These are phyloP conservation scores for Platanista minor DNA, from an alignment of 2,113 vertebrate species.

Conservation along the genomic window DNA sequence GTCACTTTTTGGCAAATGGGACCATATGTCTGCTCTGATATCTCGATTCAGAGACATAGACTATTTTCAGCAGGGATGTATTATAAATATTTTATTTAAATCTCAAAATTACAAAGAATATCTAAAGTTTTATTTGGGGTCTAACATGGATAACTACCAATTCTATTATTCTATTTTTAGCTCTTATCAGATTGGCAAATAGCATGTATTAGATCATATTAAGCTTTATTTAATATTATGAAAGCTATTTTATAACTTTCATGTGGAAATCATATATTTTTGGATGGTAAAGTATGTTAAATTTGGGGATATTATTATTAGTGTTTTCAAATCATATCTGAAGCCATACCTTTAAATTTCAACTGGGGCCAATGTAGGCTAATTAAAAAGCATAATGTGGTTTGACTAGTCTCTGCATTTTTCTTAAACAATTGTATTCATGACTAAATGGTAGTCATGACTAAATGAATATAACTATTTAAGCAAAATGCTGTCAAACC, in stretches of 20 bases:
- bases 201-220: background rate
- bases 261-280: background rate
- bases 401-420: background rate
- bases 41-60: background rate
- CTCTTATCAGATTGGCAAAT: background rate
- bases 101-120: background rate
- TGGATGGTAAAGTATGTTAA: background rate
- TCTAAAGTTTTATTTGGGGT: background rate
- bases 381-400: background rate
- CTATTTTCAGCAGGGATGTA: background rate
- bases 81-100: conserved; percentile 35
- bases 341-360: background rate
- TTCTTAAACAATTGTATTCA: background rate
- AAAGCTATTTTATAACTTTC: conserved; percentile 34
- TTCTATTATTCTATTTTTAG: conserved; percentile 21
- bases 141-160: background rate
- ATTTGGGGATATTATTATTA: background rate
- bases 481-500: background rate
- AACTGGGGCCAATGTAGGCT: background rate
- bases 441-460: background rate
- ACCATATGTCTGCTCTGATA: conserved; percentile 7
- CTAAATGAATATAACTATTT: background rate
- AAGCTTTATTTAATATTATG: conserved; percentile 14
- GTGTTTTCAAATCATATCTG: background rate
- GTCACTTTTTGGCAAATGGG: conserved; percentile 35